Percentiles rank a stretch among this genome's conserved stretches.
These are phyloP conservation scores for Lasioglossum marginatum DNA, from an alignment of 2,888 invertebrate genomes.

Conservation along the genomic window DNA sequence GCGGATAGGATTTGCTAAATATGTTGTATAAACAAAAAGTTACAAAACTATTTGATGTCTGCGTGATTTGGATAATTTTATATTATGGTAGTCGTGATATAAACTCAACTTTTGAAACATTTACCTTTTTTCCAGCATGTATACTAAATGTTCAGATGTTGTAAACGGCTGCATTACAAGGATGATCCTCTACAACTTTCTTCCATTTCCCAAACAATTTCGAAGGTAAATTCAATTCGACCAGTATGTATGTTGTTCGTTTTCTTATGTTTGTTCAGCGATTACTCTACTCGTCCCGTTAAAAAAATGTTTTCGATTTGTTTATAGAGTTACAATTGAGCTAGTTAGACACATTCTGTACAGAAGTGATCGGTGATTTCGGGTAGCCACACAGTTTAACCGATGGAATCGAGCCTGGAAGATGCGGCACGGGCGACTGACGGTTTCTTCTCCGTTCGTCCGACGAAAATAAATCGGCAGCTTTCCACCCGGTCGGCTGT, in stretches of 20 bases:
- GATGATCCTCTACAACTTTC: background rate
- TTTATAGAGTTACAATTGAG: background rate
- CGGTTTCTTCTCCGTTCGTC: background rate
- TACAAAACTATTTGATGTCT: no score
- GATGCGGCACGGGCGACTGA: background rate
- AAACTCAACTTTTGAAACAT: no score
- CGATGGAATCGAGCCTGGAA: background rate
- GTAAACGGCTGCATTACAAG: no score
- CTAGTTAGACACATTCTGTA: background rate
- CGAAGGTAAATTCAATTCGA: background rate
- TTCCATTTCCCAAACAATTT: background rate
- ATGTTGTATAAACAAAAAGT: no score
- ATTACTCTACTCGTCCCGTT: background rate
- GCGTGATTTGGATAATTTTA: no score
- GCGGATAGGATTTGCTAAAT: no score
- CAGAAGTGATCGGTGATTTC: background rate
- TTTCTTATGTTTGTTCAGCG: no score
- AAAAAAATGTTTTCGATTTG: background rate
- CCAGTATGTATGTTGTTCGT: no score
- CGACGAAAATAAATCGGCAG: slow-evolving; percentile 54
- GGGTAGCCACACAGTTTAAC: background rate
- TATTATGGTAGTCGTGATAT: no score
- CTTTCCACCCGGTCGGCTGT: slow-evolving; percentile 37
- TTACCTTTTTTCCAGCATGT: no score
- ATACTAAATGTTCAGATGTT: no score